Evolutionary conservation across 2,888 invertebrate species (phyloP), one percentile per base, ranked within the genome.

Genomic region (Litoditis marina): DNA sequence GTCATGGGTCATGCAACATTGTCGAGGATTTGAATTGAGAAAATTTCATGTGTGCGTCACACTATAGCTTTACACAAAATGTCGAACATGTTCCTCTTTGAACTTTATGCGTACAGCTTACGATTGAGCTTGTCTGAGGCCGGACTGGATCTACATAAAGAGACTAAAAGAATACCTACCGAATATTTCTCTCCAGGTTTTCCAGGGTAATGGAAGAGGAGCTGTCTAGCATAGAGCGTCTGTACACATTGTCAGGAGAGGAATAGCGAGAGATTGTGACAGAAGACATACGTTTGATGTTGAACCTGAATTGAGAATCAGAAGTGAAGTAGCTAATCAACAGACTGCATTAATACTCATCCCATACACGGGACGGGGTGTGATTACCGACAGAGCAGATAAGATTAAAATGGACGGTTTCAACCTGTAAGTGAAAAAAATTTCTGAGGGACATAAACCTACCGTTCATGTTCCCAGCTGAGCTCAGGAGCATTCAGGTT

Each of bases 221-320:
- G 27, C 81, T 83, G 76, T 86, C 86, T 6, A 85, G 74, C 42
- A 86, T 80, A 11, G 85, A 81, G 31, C 78, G 78, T 63, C 86
- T 80, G 27, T 79, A 71, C 0, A 78, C 74, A 25, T 81, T 78
- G 62, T 82, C 82, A 55, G 84, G 83, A 13, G 82, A 78, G 13
- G 83, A 87, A 5, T 92, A 83, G 1, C 90, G 88, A 1, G 94
- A 94, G 4, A 96, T 79, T 0, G 95, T 95, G 82, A 94, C 91
- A 0, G 94, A 94, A 0, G 93, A 90, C 79, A 94, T 87, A 69
- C 94, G 87, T 70, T 92, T 88, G 76, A 96, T 92, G 83, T 93
- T 94, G 85, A 91, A 96, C 72, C 92, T 86, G 25, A 34, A 56
- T 39, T 13, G 2, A 19, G 11, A 19, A 34, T 46, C 3, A 11